These are phyloP conservation scores for Chrysopa pallens DNA, from an alignment of 1,140 invertebrate species.

Conservation along the genomic window DNA sequence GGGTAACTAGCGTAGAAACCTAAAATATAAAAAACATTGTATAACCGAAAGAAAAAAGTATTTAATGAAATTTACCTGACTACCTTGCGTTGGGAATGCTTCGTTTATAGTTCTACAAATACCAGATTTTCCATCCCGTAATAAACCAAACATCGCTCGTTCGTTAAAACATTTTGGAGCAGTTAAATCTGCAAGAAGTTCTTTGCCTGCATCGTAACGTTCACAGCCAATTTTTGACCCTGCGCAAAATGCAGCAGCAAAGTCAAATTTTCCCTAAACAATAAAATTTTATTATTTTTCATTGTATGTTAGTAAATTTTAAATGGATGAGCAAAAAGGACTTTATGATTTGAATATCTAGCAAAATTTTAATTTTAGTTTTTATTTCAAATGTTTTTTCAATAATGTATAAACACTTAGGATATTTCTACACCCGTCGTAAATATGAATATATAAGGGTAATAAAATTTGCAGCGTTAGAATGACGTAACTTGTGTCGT, in stretches of 20 bases:
- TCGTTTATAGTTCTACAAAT: slow-evolving; percentile 36
- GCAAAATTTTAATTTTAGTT: too few species aligned
- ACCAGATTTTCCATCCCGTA: slow-evolving; percentile 42
- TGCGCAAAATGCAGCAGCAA: slow-evolving; percentile 30
- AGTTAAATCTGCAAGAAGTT: slow-evolving; percentile 27
- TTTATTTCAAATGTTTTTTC: too few species aligned
- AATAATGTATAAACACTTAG: too few species aligned
- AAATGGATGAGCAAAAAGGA: too few species aligned
- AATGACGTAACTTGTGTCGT: too few species aligned
- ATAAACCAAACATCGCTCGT: slow-evolving; percentile 47
- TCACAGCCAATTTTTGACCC: slow-evolving; percentile 18
- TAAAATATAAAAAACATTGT: slow-evolving; percentile 13
- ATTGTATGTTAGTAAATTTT: too few species aligned
- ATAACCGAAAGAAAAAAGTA: slow-evolving; percentile 3
- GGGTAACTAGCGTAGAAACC: slow-evolving; percentile 25
- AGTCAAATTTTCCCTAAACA: slow-evolving; percentile 35
- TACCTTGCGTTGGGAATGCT: slow-evolving; percentile 37
- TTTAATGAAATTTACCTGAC: slow-evolving; percentile 29
- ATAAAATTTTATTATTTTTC: slow-evolving; percentile 8
- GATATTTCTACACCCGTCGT: too few species aligned
- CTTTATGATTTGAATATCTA: too few species aligned
- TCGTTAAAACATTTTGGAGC: slow-evolving; percentile 30
- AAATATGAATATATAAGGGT: too few species aligned
- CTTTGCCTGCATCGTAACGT: slow-evolving; percentile 29
- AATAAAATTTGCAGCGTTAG: too few species aligned